Evolutionary conservation across 2,888 invertebrate species (phyloP).

Genomic region (Cantharis rustica): DNA sequence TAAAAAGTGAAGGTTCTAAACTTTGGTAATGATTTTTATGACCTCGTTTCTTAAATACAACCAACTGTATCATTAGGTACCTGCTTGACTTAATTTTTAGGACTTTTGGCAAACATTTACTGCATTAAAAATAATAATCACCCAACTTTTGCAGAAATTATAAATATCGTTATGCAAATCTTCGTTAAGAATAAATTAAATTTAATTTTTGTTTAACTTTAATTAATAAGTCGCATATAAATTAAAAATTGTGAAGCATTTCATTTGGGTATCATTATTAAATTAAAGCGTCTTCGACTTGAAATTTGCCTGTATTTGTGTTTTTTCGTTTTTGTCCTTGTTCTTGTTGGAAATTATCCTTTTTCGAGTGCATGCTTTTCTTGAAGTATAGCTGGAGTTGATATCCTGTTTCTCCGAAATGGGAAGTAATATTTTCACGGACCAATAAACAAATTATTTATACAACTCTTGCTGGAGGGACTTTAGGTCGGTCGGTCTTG

Average conservation of each 20-base stretch:
- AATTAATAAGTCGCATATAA: neutral
- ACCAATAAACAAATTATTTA: slow-evolving; percentile 5
- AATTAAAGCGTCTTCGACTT: neutral
- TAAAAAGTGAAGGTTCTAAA: neutral
- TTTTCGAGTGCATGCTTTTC: neutral
- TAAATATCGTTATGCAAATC: neutral
- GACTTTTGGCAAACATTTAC: neutral
- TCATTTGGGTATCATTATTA: neutral
- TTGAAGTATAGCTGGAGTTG: neutral
- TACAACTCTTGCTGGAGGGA: neutral
- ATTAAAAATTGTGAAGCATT: neutral
- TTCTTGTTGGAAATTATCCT: neutral
- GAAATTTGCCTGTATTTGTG: neutral
- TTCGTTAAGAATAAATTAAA: neutral
- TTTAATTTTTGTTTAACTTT: neutral
- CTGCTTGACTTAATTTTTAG: neutral
- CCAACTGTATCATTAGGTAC: neutral
- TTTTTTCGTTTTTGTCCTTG: neutral
- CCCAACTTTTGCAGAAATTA: neutral
- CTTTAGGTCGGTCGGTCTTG: slow-evolving; percentile 7
- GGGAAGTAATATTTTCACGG: neutral
- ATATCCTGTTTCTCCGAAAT: neutral
- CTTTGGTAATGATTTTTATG: neutral
- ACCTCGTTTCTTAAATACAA: neutral
- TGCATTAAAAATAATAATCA: neutral